Conservation (phyloP, 2,113 vertebrate species). For the Antechinus flavipes region DNA sequence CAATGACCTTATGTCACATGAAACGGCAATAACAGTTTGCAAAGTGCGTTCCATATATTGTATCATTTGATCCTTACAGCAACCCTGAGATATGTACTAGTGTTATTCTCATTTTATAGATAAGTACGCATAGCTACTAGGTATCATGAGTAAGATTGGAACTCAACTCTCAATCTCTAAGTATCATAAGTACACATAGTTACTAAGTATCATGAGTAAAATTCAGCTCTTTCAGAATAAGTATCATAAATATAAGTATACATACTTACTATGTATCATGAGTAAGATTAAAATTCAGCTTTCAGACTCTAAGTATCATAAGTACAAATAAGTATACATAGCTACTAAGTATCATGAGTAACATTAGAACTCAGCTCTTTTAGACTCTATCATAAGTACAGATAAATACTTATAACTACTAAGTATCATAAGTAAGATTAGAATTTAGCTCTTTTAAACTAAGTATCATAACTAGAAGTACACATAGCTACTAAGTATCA, state of each 20-base stretch:
- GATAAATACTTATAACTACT: neutral
- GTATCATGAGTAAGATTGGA: neutral
- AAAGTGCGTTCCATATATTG: neutral
- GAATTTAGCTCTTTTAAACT: neutral
- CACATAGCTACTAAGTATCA: neutral
- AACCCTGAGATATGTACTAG: neutral
- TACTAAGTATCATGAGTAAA: no score
- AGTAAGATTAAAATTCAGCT: neutral
- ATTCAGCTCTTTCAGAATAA: neutral
- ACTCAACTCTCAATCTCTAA: neutral
- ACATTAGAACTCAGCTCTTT: neutral
- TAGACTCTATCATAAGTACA: neutral
- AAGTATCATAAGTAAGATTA: neutral
- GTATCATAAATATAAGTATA: neutral
- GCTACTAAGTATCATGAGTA: neutral
- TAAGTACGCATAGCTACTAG: neutral
- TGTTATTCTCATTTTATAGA: neutral
- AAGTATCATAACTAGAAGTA: neutral
- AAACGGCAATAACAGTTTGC: neutral
- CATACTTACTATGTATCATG: neutral
- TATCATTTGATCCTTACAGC: neutral
- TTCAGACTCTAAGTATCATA: neutral
- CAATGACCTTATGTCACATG: neutral
- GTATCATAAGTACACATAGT: no score
- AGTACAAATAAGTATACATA: neutral